phyloP scores from a whole-genome alignment of 2,113 vertebrate genomes.

The Eclectus roratus region DNA sequence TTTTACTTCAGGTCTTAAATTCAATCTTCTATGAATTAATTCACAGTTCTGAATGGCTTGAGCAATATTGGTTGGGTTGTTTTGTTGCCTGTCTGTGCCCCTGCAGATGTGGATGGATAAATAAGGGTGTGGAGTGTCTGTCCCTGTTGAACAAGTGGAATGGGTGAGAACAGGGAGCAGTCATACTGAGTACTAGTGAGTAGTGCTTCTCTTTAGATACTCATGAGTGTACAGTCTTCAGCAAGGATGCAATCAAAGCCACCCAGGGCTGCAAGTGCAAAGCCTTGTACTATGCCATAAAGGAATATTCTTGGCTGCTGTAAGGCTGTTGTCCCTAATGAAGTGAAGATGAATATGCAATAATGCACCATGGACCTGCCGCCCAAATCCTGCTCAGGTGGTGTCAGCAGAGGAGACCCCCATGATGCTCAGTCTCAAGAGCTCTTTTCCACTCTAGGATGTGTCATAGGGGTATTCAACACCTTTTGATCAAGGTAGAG shows the following conservation, averaged over 20 bases:
- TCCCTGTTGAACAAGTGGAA: not conserved
- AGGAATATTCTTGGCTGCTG: not conserved
- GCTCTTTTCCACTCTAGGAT: not conserved
- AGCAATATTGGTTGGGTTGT: not conserved
- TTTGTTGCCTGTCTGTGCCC: constrained; percentile 19
- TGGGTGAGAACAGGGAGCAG: not conserved
- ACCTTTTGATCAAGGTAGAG: not conserved
- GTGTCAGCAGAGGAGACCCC: not conserved
- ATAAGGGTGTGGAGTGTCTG: constrained; percentile 9
- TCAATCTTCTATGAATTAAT: not conserved
- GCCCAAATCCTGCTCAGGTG: not conserved
- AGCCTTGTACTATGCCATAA: not conserved
- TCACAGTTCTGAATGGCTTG: not conserved
- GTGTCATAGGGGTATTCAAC: not conserved
- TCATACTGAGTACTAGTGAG: not conserved
- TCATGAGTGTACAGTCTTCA: not conserved
- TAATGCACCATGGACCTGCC: not conserved
- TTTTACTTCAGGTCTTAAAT: constrained; percentile 2
- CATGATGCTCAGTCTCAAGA: not conserved
- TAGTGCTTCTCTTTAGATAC: not conserved
- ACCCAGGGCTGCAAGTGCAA: not conserved
- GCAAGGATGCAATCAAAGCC: not conserved
- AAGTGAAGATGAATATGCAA: not conserved
- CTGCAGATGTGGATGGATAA: not conserved
- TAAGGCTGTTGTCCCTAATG: not conserved